phyloP scores from a whole-genome alignment of 2,797 vertebrate genomes.

The Crocidura indochinensis region DNA sequence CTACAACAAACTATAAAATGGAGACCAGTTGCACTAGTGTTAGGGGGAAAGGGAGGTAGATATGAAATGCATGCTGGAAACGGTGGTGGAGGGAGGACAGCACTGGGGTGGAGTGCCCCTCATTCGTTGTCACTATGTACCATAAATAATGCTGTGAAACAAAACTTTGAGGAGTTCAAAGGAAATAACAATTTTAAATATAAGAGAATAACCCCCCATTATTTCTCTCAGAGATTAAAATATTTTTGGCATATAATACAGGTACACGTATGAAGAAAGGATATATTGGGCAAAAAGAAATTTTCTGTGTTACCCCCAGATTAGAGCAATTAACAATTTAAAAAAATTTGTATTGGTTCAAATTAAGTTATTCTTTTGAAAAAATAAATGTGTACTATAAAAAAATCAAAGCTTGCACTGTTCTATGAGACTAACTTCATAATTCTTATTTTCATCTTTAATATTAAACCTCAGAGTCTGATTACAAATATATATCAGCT shows the following conservation, averaged over 20 bases:
- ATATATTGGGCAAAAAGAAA: not conserved
- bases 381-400: conserved; percentile 25
- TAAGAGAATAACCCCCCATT: not conserved
- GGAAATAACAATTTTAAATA: conserved; percentile 17
- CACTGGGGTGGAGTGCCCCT: too few relatives aligned
- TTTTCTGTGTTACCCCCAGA: conserved; percentile 12
- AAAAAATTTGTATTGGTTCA: not conserved
- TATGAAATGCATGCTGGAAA: too few relatives aligned
- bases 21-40: too few relatives aligned
- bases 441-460: not conserved
- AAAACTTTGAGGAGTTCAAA: conserved; percentile 5
- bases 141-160: too few relatives aligned
- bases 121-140: too few relatives aligned
- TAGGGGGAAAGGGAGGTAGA: too few relatives aligned
- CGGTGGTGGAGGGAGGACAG: too few relatives aligned
- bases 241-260: not conserved
- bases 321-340: conserved; percentile 31
- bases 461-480: not conserved
- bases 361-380: conserved; percentile 25
- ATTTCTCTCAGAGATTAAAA: conserved; percentile 33
- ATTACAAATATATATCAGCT: not conserved
- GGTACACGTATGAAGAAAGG: not conserved
- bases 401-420: not conserved
- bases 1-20: too few relatives aligned
- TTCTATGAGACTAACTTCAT: not conserved